These are phyloP conservation scores for Gymnobelideus leadbeateri DNA, from an alignment of 2,113 vertebrate species.

Conservation along the genomic window DNA sequence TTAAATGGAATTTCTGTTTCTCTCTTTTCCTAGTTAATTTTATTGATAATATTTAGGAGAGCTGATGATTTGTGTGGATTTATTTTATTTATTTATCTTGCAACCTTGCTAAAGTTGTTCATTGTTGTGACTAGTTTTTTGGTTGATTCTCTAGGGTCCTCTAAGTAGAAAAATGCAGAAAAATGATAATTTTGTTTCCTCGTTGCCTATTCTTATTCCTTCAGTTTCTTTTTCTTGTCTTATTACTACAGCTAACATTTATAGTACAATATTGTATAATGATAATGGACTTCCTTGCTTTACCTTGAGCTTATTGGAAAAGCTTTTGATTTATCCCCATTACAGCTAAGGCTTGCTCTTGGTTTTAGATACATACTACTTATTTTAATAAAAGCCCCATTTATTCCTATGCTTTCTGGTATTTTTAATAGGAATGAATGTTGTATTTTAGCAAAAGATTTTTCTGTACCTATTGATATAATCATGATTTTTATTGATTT, in stretches of 20 bases:
- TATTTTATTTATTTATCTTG: background rate
- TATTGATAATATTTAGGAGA: background rate
- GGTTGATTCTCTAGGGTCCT: too few species aligned
- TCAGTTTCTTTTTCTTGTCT: background rate
- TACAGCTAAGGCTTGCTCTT: background rate
- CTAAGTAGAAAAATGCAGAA: background rate
- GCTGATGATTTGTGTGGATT: background rate
- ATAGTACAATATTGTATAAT: background rate
- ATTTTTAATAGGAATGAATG: background rate
- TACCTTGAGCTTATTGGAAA: background rate
- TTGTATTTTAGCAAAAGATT: background rate
- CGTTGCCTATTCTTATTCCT: background rate
- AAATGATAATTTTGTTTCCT: background rate
- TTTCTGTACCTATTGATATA: background rate
- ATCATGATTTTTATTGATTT: background rate
- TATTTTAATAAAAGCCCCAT: background rate
- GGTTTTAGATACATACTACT: background rate
- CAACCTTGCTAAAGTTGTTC: background rate
- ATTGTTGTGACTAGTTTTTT: background rate
- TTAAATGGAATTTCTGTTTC: background rate
- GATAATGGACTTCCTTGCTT: background rate
- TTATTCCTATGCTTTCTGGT: background rate
- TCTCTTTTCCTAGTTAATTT: background rate
- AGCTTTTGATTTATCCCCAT: background rate
- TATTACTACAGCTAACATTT: background rate